These are phyloP conservation scores for Zeugodacus cucurbitae DNA, from an alignment of 1,140 invertebrate species.

Conservation along the genomic window DNA sequence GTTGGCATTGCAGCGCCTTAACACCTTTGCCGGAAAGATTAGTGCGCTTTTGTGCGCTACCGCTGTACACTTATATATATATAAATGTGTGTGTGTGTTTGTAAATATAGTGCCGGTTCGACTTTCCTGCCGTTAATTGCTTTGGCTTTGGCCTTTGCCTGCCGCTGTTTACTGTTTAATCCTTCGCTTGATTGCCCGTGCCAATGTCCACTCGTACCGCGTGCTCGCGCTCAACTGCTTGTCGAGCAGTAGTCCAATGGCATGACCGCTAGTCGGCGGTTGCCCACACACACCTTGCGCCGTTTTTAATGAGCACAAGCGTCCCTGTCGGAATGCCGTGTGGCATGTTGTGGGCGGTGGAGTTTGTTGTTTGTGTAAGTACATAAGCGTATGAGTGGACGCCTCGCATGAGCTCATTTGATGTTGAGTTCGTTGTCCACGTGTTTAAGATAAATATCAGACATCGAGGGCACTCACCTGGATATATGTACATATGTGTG, in stretches of 20 bases:
- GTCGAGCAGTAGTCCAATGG: background rate
- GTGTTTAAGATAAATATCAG: too few species aligned
- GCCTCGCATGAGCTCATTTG: too few species aligned
- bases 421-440: too few species aligned
- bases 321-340: background rate
- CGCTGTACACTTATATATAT: background rate
- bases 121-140: background rate
- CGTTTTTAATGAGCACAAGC: background rate
- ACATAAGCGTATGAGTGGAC: background rate
- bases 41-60: background rate
- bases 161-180: background rate
- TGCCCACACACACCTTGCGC: background rate
- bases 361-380: background rate
- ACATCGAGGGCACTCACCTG: too few species aligned
- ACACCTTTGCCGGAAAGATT: background rate
- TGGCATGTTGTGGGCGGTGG: background rate
- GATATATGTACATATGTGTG: too few species aligned
- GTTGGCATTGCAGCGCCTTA: background rate
- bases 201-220: background rate
- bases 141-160: background rate
- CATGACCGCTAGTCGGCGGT: background rate
- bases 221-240: constrained; percentile 37
- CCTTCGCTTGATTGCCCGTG: background rate
- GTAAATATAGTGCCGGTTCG: background rate
- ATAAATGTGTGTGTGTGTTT: background rate